Percentiles rank a stretch among this genome's conserved stretches.
phyloP scores from a whole-genome alignment of 2,797 vertebrate genomes.

The Malacoctenus gilli region DNA sequence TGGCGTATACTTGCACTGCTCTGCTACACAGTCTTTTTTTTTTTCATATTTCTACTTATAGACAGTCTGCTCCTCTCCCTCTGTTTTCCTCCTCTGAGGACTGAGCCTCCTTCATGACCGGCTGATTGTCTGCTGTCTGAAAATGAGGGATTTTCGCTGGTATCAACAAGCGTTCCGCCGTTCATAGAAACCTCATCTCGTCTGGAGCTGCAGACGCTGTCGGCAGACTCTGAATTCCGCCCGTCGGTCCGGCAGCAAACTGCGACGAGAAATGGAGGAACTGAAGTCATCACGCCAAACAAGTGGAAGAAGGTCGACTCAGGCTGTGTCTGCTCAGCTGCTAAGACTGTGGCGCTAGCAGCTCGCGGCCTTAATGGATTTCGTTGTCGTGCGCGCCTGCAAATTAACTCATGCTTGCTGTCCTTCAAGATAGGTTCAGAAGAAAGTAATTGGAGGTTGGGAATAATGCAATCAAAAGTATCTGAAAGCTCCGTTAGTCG shows the following conservation, averaged over 20 bases:
- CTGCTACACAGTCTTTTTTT: no score
- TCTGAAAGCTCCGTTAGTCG: constrained; percentile 42
- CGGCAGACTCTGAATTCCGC: constrained; percentile 28
- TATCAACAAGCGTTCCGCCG: constrained; percentile 11
- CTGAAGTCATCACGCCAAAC: constrained; percentile 40
- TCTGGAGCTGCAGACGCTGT: constrained; percentile 18
- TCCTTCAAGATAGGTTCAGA: constrained; percentile 46
- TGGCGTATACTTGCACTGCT: not conserved
- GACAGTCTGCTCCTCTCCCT: constrained; percentile 2
- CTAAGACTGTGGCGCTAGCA: constrained; percentile 30
- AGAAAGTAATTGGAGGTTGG: constrained; percentile 44
- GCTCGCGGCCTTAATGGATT: constrained; percentile 51
- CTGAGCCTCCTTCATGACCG: not conserved
- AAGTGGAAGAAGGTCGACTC: constrained; percentile 18
- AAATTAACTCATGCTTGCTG: constrained; percentile 56
- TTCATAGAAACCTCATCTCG: constrained; percentile 40
- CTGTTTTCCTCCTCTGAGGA: not conserved
- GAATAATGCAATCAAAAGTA: constrained; percentile 47
- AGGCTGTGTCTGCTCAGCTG: constrained; percentile 33
- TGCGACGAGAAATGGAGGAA: constrained; percentile 22
- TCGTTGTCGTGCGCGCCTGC: constrained; percentile 48
- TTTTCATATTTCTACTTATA: constrained; percentile 2
- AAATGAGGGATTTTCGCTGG: constrained; percentile 28
- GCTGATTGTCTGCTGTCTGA: constrained; percentile 17
- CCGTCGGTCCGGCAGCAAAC: constrained; percentile 33